Base-by-base conservation (phyloP, 2,888 invertebrate genomes). In the Dryocosmus kuriphilus region DNA sequence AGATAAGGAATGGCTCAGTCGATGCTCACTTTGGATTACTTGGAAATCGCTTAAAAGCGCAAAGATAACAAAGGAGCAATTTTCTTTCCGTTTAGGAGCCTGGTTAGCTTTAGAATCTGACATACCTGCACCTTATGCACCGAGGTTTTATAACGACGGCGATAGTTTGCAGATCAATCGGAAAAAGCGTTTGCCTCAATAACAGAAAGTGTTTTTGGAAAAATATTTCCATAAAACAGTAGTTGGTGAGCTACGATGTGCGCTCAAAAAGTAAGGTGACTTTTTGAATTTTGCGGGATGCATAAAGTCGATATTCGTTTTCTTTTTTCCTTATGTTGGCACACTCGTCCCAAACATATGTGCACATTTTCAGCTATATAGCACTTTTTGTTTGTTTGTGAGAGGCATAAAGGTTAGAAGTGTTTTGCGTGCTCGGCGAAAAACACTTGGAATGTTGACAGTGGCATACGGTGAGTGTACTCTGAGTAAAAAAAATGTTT, bases 21-120 rank as follows among this genome's bases (percentile, higher is more conserved):
- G 71, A 51, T 51, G 51, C 71, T 71, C 71, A 27, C 51, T 51
- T 71, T 71, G 71, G 71, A 46, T 71, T 71, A 67, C 51, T 71
- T 51, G 51, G 27, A 71, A 71, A 71, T 71, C 71, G 71, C 71
- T 71, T 71, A 51, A 71, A 71, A 71, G 71, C 51, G 30, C 27
- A 51, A 30, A 51, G 71, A 71, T 71, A 71, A 71, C 71, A 71
- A 71, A 67, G 30, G 71, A 9, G 67, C 67, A 67, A 51, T 51
- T 51, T 71, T 71, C 71, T 71, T 71, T 32, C 30, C 51, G 71
- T 71, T 71, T 71, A 71, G 51, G 51, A 30, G 30, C 46, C 46
- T 51, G 51, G 32, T 30, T 71, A 14, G 71, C n/a, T 71, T 51
- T 32, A 71, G 30, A 67, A 41, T 67, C 41, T 46, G 27, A 67